Conservation (phyloP, 1,140 invertebrate genomes). For the Drosophila prosaltans region DNA sequence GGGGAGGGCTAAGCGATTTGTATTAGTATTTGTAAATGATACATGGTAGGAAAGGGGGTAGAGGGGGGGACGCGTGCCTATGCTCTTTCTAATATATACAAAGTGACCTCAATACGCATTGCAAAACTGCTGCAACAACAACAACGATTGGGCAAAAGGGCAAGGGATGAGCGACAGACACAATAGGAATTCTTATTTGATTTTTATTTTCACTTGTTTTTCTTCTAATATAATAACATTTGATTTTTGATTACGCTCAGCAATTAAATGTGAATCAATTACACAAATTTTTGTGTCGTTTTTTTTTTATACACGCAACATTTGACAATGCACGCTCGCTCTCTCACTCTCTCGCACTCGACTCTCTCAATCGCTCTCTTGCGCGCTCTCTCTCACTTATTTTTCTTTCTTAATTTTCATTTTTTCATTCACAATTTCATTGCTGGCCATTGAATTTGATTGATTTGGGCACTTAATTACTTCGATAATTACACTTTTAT, state of each 20-base stretch:
- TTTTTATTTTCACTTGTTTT: constrained; percentile 2
- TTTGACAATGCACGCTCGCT: constrained; percentile 15
- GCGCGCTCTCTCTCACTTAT: constrained; percentile 2
- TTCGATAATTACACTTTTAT: not conserved
- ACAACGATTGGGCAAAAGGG: not conserved
- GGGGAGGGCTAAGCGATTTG: constrained; percentile 53
- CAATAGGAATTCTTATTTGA: not conserved
- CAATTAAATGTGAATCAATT: constrained; percentile 77
- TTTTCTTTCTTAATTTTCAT: not conserved
- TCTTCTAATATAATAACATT: constrained; percentile 27
- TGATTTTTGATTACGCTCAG: constrained; percentile 45
- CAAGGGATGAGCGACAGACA: not conserved
- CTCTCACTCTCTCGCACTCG: constrained; percentile 23
- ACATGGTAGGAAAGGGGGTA: not conserved
- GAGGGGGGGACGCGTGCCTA: constrained; percentile 48
- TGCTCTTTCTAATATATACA: constrained; percentile 56
- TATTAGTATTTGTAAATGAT: constrained; percentile 57
- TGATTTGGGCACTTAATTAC: not conserved
- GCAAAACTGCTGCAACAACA: constrained; percentile 32
- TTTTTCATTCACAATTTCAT: not conserved
- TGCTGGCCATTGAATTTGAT: not conserved
- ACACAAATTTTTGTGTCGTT: constrained; percentile 71
- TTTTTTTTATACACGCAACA: constrained; percentile 71
- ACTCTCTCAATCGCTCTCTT: constrained; percentile 14
- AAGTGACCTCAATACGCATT: constrained; percentile 65